phyloP scores from a whole-genome alignment of 1,140 invertebrate genomes.

The Cepaea nemoralis region DNA sequence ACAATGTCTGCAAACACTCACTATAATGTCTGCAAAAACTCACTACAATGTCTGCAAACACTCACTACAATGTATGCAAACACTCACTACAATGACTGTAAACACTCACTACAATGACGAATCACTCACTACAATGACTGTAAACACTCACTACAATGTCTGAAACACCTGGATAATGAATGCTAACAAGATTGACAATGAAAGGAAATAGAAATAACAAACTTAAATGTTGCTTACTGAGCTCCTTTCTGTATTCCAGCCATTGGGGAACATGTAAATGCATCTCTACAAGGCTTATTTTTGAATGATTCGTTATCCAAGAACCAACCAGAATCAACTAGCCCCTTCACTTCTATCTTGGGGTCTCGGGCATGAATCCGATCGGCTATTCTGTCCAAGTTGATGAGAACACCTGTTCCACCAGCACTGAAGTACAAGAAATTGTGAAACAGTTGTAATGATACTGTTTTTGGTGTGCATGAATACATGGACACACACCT shows the following conservation, averaged over 20 bases:
- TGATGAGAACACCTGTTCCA: conserved; percentile 90
- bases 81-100: no score
- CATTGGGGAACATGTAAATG: conserved; percentile 74
- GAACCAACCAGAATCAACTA: conserved; percentile 94
- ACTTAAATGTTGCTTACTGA: conserved; percentile 73
- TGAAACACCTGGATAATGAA: no score
- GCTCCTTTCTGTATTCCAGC: conserved; percentile 84
- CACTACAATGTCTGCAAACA: no score
- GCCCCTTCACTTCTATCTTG: conserved; percentile 82
- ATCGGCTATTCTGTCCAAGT: conserved; percentile 85
- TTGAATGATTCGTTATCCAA: conserved; percentile 84
- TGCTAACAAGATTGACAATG: no score
- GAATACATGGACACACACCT: not conserved
- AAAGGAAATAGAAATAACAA: no score
- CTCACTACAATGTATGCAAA: no score
- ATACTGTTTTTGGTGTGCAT: not conserved
- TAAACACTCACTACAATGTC: no score
- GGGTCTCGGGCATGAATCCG: conserved; percentile 73
- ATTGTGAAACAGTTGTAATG: not conserved
- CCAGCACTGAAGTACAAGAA: conserved; percentile 80
- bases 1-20: no score
- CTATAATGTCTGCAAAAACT: no score
- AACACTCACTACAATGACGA: no score
- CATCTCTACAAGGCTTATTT: conserved; percentile 71
- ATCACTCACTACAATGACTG: no score